Percentiles rank a stretch among this genome's conserved stretches.
Conservation (phyloP, 2,113 vertebrate species). For the Trichechus manatus region DNA sequence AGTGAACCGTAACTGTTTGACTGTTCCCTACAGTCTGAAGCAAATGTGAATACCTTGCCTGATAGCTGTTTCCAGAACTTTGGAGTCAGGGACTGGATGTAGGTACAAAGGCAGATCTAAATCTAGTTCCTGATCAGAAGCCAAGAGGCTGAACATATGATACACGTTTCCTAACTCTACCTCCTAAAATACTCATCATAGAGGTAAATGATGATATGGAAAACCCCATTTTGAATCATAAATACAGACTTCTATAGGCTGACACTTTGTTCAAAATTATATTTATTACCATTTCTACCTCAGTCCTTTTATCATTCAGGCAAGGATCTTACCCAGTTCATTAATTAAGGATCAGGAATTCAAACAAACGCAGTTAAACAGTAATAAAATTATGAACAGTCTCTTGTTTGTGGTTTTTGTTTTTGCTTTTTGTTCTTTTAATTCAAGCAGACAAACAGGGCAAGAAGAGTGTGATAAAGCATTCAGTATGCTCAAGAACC, state of each 20-base stretch:
- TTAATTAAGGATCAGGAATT: not conserved
- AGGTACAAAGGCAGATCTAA: not conserved
- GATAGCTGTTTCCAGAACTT: not conserved
- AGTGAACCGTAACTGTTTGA: not conserved
- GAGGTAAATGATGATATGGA: not conserved
- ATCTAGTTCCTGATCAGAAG: not conserved
- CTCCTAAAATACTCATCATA: not conserved
- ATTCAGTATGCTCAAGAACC: not conserved
- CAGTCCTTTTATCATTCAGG: not conserved
- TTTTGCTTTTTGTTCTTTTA: slow-evolving; percentile 15
- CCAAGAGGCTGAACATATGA: not conserved
- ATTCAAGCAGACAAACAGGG: not conserved
- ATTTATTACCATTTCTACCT: not conserved
- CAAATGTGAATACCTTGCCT: not conserved
- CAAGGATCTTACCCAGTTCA: not conserved
- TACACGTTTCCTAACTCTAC: not conserved
- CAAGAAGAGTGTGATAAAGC: not conserved
- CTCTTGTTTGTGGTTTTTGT: not conserved
- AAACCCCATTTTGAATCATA: not conserved
- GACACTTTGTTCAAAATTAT: not conserved
- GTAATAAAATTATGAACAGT: not conserved
- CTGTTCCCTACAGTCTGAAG: not conserved
- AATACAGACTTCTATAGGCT: not conserved
- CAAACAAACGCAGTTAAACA: slow-evolving; percentile 5
- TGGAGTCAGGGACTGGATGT: not conserved